phyloP scores from a whole-genome alignment of 2,888 invertebrate genomes.

The Aphodius sticticus region DNA sequence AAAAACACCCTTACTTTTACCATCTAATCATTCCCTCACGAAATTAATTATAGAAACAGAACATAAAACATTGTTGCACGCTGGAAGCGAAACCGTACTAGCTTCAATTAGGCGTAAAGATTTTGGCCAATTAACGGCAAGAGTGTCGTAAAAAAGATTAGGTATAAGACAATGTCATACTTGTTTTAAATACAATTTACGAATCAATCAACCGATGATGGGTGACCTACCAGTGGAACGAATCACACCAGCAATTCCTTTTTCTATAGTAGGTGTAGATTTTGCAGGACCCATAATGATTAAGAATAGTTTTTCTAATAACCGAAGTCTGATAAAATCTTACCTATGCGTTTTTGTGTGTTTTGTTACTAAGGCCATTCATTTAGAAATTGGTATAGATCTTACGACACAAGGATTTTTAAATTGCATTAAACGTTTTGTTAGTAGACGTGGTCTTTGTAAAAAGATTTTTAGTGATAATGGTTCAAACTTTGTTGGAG shows the following conservation, averaged over 20 bases:
- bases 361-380: neutral
- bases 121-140: constrained; percentile 25
- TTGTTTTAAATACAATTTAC: neutral
- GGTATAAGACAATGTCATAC: constrained; percentile 7
- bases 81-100: constrained; percentile 16
- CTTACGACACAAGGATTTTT: neutral
- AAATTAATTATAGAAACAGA: constrained; percentile 16
- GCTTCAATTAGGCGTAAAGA: constrained; percentile 21
- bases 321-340: neutral
- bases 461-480: too few relatives aligned
- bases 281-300: neutral
- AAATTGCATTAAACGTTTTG: neutral
- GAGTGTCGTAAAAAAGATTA: neutral
- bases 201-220: neutral
- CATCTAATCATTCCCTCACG: constrained; percentile 7
- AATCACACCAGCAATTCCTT: neutral
- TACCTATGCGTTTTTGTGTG: neutral
- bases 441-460: neutral
- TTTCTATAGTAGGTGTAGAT: neutral
- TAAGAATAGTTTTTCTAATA: neutral
- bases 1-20: constrained; percentile 17
- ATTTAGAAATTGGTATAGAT: neutral
- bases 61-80: constrained; percentile 20
- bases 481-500: too few relatives aligned
- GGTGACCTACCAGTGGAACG: neutral